Conservation (phyloP, 2,113 vertebrate genomes). For the Okapia johnstoni region DNA sequence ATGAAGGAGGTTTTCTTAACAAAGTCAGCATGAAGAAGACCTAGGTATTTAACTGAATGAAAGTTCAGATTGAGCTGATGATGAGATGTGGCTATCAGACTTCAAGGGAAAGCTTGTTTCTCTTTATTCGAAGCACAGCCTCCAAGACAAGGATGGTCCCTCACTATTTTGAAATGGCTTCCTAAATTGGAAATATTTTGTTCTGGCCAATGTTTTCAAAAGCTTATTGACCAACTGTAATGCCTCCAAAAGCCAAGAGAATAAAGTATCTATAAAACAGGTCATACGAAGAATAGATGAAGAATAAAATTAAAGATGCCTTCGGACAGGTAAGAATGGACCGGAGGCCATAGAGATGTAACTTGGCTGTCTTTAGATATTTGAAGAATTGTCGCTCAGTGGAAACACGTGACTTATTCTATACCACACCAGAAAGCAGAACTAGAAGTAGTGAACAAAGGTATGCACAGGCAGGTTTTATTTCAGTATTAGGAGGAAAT, state of each 20-base stretch:
- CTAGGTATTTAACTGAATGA: neutral
- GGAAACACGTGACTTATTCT: neutral
- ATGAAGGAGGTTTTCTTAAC: neutral
- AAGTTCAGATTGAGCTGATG: neutral
- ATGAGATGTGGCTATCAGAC: neutral
- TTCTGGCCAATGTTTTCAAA: neutral
- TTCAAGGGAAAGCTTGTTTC: neutral
- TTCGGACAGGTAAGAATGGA: neutral
- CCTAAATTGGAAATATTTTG: neutral
- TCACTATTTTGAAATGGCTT: neutral
- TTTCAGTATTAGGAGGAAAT: neutral
- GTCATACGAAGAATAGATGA: neutral
- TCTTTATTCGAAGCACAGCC: neutral
- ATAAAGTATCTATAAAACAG: neutral
- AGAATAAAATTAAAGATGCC: neutral
- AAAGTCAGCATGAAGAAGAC: neutral
- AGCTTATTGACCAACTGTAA: neutral
- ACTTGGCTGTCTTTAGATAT: neutral
- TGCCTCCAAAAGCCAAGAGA: neutral
- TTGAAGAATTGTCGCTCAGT: neutral
- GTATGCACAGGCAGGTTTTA: neutral
- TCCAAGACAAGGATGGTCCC: neutral
- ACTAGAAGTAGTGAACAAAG: neutral
- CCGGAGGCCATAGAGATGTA: neutral
- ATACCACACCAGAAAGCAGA: neutral